phyloP scores from a whole-genome alignment of 2,888 invertebrate genomes.

The Abrostola triplasia region DNA sequence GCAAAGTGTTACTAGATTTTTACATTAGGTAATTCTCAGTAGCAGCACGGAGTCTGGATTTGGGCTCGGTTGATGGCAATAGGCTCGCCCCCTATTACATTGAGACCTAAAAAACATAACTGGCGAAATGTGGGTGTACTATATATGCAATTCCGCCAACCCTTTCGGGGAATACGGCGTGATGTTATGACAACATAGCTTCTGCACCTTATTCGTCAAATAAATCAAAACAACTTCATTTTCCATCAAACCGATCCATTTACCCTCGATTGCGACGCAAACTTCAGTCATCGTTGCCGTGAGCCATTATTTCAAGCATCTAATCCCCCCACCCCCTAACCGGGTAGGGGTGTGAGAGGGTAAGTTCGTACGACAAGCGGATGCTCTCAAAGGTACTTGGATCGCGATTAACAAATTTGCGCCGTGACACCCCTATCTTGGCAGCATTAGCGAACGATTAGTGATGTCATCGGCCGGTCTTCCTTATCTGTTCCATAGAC shows the following conservation, averaged over 20 bases:
- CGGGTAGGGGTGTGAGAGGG: background rate
- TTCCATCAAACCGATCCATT: background rate
- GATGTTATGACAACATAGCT: too few relatives aligned
- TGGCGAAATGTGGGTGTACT: too few relatives aligned
- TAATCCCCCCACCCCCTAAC: background rate
- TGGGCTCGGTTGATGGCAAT: too few relatives aligned
- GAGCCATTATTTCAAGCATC: slow-evolving; percentile 11
- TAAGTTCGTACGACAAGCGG: slow-evolving; percentile 41
- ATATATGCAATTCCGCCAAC: too few relatives aligned
- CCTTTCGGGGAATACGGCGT: too few relatives aligned
- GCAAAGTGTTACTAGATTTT: too few relatives aligned
- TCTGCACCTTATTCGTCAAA: too few relatives aligned
- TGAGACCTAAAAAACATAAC: too few relatives aligned
- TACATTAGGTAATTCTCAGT: too few relatives aligned
- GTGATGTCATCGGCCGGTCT: slow-evolving; percentile 17
- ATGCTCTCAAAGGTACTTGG: slow-evolving; percentile 43
- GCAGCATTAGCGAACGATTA: slow-evolving; percentile 46
- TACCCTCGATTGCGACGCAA: background rate
- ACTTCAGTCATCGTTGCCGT: slow-evolving; percentile 8
- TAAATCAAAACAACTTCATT: background rate
- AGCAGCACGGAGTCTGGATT: too few relatives aligned
- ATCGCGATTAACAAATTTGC: slow-evolving; percentile 52
- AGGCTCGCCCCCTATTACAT: too few relatives aligned
- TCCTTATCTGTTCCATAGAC: slow-evolving; percentile 29
- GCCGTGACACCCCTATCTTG: slow-evolving; percentile 36